Percentiles rank a stretch among this genome's conserved stretches.
These are phyloP conservation scores for Oryzias celebensis DNA, from an alignment of 2,113 vertebrate species.

Conservation along the genomic window DNA sequence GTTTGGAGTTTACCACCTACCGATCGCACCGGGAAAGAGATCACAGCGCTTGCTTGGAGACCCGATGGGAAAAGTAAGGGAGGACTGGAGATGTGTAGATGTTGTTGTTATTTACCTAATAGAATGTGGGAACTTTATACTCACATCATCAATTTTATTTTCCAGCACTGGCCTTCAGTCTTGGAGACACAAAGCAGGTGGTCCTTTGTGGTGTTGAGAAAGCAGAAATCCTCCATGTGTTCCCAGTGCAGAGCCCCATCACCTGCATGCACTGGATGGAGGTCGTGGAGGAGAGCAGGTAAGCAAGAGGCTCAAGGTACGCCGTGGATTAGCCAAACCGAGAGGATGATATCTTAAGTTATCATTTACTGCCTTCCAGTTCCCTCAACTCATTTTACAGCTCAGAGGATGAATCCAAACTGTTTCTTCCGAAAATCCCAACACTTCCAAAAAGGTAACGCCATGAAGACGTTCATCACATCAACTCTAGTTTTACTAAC, in stretches of 20 bases:
- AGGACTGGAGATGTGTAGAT: not conserved
- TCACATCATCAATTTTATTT: conserved; percentile 4
- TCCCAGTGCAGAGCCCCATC: conserved; percentile 82
- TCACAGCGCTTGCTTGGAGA: conserved; percentile 93
- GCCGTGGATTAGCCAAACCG: not conserved
- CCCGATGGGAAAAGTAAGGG: conserved; percentile 96
- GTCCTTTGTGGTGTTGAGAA: conserved; percentile 96
- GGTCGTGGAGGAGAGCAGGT: conserved; percentile 93
- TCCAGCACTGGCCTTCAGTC: conserved; percentile 92
- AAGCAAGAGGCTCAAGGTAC: not conserved
- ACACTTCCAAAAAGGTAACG: conserved; percentile 92
- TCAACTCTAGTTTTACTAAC: not conserved
- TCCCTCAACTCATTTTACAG: conserved; percentile 87
- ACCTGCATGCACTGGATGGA: conserved; percentile 99
- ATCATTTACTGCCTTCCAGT: conserved; percentile 66
- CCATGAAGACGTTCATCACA: not conserved
- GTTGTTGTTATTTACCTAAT: not conserved
- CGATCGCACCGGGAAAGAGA: conserved; percentile 94
- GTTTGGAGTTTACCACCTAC: conserved; percentile 95
- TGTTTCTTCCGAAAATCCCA: conserved; percentile 91
- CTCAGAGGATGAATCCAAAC: conserved; percentile 91
- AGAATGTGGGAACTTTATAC: not conserved
- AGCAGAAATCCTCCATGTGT: conserved; percentile 93
- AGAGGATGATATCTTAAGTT: not conserved
- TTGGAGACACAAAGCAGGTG: conserved; percentile 89